Evolutionary conservation across 2,113 vertebrate genomes (phyloP), one percentile per base, ranked within the genome.

Genomic region (Megaceryle torquata): DNA sequence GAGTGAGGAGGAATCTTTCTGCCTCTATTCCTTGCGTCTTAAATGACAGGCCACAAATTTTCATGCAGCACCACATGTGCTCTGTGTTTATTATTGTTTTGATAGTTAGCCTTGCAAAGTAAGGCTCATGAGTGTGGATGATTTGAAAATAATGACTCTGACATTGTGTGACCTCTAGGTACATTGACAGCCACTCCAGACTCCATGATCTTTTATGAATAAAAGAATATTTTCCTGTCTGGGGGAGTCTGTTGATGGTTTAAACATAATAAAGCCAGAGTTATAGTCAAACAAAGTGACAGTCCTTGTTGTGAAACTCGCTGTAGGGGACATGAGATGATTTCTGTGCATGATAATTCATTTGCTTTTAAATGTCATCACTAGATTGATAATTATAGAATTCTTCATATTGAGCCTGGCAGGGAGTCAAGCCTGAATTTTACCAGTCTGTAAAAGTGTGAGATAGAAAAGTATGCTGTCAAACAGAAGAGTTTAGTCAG

Each of bases 371-470:
- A 98, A 98, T 97, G 95, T 92, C 84, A 95, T 87, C 56, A 29
- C 83, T 96, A 80, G 95, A 85, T 56, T 59, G 82, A 97, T 97
- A 97, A 98, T 97, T 97, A 97, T 92, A 97, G 93, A 98, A 97
- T 95, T 93, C 81, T 95, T 97, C 93, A 96, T 95, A 96, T 97
- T 97, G 95, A 0, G 85, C 92, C 95, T 98, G 95, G 97, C 88
- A 85, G 86, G 91, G 86, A 89, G 91, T 96, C 97, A 98, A 96
- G 72, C 51, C 83, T 92, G 54, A 91, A 91, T 89, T 80, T 75
- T 93, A 82, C 77, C 77, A 95, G 65, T 18, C 26, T 93, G 78
- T 50, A 60, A 86, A 82, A 85, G 50, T 87, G 57, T 74, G 89
- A 97, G 79, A 90, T 84, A 72, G 86, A 65, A 91, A 95, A 97